Evolutionary conservation across 2,797 vertebrate genomes (phyloP).

Genomic region (Karalla daura): DNA sequence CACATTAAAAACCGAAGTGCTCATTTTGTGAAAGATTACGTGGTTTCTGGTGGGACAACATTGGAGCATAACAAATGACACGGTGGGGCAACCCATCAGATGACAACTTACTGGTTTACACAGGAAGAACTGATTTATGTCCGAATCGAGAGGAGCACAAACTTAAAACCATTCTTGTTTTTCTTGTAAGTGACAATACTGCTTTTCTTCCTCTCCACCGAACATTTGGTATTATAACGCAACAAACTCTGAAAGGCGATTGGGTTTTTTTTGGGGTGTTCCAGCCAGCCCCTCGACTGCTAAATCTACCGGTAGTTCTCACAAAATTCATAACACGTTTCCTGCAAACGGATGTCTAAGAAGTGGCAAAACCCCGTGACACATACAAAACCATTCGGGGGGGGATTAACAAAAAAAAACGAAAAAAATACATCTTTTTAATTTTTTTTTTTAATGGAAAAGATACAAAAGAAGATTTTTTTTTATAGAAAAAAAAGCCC

Average conservation of each 20-base stretch:
- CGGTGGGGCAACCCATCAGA: too few relatives aligned
- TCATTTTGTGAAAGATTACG: background rate
- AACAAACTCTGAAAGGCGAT: background rate
- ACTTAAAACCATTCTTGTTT: background rate
- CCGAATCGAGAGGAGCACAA: background rate
- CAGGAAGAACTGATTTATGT: background rate
- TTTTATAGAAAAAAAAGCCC: background rate
- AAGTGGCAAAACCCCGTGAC: too few relatives aligned
- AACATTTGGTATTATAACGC: background rate
- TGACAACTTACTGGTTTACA: background rate
- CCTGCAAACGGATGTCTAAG: background rate
- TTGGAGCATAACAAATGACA: background rate
- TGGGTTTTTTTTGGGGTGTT: constrained; percentile 32
- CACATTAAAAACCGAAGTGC: constrained; percentile 38
- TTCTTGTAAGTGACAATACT: too few relatives aligned
- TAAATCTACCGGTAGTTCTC: background rate
- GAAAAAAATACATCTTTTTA: background rate
- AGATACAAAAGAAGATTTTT: background rate
- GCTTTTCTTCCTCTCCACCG: too few relatives aligned
- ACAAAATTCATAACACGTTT: background rate
- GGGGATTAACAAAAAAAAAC: too few relatives aligned
- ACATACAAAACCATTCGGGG: accelerated
- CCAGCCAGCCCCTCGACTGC: constrained; percentile 56
- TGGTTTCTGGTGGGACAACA: background rate
- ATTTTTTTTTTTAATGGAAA: background rate